A percentile compares a stretch with the other conserved stretches of the same genome.
phyloP scores from a whole-genome alignment of 2,113 vertebrate species.

The Actenoides lindsayi region DNA sequence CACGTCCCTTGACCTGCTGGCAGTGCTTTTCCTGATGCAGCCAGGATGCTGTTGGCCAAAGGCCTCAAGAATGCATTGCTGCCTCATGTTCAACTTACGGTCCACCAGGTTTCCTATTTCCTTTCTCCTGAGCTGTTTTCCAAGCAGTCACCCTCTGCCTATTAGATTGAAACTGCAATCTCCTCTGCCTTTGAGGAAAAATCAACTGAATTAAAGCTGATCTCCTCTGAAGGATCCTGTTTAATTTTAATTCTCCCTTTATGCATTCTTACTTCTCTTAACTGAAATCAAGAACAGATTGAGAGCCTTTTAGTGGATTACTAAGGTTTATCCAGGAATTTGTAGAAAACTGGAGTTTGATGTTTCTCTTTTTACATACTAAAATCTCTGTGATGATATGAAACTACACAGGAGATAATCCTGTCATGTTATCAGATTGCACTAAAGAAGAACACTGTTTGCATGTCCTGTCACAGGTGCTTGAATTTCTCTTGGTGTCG shows the following conservation, averaged over 20 bases:
- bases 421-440: neutral
- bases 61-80: neutral
- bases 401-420: neutral
- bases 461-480: neutral
- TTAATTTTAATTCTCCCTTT: neutral
- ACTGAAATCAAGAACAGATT: neutral
- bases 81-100: neutral
- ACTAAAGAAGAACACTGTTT: neutral
- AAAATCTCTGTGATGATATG: neutral
- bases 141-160: neutral
- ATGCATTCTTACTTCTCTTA: neutral
- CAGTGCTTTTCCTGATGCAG: neutral
- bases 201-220: neutral
- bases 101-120: neutral
- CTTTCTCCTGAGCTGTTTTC: neutral
- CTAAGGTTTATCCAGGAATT: neutral
- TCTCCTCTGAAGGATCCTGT: neutral
- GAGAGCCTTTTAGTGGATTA: neutral
- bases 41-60: neutral
- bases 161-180: neutral
- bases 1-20: neutral
- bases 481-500: neutral
- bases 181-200: neutral
- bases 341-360: neutral
- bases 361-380: neutral